These are phyloP conservation scores for Andrena flavipes DNA, from an alignment of 2,888 invertebrate species.

Conservation along the genomic window DNA sequence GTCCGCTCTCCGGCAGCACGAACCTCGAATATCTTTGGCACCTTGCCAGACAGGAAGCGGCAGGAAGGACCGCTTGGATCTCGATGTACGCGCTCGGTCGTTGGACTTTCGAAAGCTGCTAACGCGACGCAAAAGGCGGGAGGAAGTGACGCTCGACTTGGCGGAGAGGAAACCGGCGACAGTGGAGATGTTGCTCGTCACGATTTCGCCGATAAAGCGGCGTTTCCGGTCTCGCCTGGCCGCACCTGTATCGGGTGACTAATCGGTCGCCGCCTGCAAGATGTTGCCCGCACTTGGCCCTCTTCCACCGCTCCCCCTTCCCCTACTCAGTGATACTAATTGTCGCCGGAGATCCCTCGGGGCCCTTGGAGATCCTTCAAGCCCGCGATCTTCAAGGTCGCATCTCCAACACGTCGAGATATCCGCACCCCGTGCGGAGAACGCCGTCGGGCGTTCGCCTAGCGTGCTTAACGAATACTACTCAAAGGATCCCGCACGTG, in stretches of 20 bases:
- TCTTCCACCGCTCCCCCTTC: neutral
- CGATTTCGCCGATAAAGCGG: slow-evolving; percentile 68
- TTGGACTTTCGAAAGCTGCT: neutral
- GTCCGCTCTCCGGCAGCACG: too few relatives aligned
- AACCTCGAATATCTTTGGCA: too few relatives aligned
- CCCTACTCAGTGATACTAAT: slow-evolving; percentile 20
- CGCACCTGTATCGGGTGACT: slow-evolving; percentile 75
- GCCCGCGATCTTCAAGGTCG: slow-evolving; percentile 11
- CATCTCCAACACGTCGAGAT: neutral
- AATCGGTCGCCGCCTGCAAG: slow-evolving; percentile 77
- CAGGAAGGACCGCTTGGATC: too few relatives aligned
- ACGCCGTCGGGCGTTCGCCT: too few relatives aligned
- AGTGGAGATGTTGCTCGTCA: slow-evolving; percentile 38
- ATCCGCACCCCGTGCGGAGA: neutral
- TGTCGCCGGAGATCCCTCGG: slow-evolving; percentile 18
- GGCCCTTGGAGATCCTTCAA: neutral
- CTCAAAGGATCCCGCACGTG: too few relatives aligned
- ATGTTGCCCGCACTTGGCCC: slow-evolving; percentile 65
- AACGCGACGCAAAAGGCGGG: neutral
- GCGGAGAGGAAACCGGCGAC: slow-evolving; percentile 36
- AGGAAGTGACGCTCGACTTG: slow-evolving; percentile 20
- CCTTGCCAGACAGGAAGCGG: too few relatives aligned
- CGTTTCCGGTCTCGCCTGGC: slow-evolving; percentile 76
- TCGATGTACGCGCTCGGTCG: neutral
- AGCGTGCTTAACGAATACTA: too few relatives aligned